Conservation (phyloP, 2,113 vertebrate species). For the Zosterops pallidus region DNA sequence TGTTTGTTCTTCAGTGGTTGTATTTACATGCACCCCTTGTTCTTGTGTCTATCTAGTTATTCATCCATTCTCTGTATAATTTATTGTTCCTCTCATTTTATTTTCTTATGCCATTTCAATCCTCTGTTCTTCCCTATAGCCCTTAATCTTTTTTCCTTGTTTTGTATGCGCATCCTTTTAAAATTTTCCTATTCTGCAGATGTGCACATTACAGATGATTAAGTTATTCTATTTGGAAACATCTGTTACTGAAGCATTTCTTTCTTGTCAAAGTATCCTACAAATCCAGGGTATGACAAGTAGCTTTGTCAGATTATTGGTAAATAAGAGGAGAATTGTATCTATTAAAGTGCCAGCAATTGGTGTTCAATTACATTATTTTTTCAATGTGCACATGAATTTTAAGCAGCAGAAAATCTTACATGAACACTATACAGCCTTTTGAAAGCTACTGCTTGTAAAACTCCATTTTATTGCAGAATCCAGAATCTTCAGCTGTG, state of each 20-base stretch:
- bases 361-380: neutral
- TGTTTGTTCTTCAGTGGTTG: neutral
- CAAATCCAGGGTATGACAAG: neutral
- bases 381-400: neutral
- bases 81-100: neutral
- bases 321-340: neutral
- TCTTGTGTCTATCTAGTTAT: neutral
- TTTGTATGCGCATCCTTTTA: neutral
- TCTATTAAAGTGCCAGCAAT: neutral
- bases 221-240: neutral
- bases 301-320: neutral
- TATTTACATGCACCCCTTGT: neutral
- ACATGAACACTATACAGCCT: neutral
- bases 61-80: neutral
- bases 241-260: neutral
- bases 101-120: neutral
- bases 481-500: neutral
- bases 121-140: neutral
- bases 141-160: neutral
- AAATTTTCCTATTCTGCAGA: neutral
- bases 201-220: neutral
- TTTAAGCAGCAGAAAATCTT: neutral
- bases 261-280: neutral
- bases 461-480: neutral
- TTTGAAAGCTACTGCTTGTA: neutral